Evolutionary conservation across 2,113 vertebrate species (phyloP).

Genomic region (Candoia aspera): DNA sequence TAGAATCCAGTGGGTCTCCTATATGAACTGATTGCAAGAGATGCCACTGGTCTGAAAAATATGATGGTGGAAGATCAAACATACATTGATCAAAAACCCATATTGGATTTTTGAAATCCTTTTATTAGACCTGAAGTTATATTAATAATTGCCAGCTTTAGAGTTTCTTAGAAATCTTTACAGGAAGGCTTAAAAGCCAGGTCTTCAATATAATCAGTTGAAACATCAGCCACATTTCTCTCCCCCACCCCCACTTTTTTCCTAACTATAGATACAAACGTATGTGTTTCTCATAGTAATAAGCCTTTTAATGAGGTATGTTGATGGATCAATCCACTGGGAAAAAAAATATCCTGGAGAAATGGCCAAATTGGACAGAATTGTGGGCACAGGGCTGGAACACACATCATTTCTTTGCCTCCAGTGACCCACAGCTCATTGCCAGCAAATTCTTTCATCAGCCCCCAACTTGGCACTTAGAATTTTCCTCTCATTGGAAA

Average conservation of each 20-base stretch:
- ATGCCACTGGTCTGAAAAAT: neutral
- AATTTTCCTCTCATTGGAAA: neutral
- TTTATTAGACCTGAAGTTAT: neutral
- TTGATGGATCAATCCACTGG: neutral
- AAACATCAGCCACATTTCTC: neutral
- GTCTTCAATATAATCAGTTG: neutral
- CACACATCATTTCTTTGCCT: neutral
- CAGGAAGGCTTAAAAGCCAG: neutral
- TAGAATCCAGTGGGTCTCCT: neutral
- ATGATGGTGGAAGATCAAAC: neutral
- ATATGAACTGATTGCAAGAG: no score
- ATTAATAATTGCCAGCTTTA: neutral
- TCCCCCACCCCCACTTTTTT: fast-evolving
- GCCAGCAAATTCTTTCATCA: neutral
- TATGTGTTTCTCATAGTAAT: neutral
- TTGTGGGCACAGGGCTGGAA: neutral
- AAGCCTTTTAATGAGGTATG: neutral
- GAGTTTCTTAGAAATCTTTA: neutral
- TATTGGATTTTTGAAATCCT: neutral
- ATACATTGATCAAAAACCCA: neutral
- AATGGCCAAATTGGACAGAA: neutral
- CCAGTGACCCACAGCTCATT: neutral
- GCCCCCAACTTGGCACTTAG: neutral
- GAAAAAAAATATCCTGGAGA: neutral
- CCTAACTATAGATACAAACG: neutral